Conservation (phyloP, 2,888 invertebrate species). For the Mimachlamys varia region DNA sequence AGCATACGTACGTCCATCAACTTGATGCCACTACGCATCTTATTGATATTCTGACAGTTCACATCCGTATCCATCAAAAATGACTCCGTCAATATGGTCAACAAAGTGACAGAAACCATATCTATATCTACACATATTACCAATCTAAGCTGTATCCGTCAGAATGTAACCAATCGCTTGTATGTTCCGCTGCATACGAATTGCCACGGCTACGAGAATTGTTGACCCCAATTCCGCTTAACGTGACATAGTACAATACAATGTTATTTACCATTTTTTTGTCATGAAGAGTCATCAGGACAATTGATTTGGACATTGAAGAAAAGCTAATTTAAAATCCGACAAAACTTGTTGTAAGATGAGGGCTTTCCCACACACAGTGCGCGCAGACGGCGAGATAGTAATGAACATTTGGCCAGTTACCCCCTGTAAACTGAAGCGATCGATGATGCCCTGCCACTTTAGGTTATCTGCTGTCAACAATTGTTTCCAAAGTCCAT, state of each 20-base stretch:
- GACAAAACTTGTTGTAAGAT: not conserved
- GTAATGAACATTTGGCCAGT: conserved; percentile 9
- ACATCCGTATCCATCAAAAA: not conserved
- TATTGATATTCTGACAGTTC: not conserved
- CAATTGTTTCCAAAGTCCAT: conserved; percentile 31
- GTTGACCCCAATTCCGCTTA: not conserved
- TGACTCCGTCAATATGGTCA: not conserved
- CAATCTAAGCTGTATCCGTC: not conserved
- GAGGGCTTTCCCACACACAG: not conserved
- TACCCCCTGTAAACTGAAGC: not conserved
- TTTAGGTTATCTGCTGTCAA: conserved; percentile 20
- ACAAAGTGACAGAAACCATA: not conserved
- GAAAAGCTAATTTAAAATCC: not conserved
- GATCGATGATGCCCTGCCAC: conserved; percentile 24
- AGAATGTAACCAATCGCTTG: not conserved
- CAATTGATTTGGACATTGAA: not conserved
- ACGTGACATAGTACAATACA: not conserved
- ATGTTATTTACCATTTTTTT: not conserved
- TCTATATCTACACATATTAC: not conserved
- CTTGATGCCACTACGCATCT: no score
- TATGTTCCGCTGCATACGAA: not conserved
- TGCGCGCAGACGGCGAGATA: no score
- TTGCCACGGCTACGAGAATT: not conserved
- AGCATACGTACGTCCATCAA: not conserved
- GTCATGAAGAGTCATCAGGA: not conserved